phyloP scores from a whole-genome alignment of 2,113 vertebrate species.

The Pangasianodon gigas region DNA sequence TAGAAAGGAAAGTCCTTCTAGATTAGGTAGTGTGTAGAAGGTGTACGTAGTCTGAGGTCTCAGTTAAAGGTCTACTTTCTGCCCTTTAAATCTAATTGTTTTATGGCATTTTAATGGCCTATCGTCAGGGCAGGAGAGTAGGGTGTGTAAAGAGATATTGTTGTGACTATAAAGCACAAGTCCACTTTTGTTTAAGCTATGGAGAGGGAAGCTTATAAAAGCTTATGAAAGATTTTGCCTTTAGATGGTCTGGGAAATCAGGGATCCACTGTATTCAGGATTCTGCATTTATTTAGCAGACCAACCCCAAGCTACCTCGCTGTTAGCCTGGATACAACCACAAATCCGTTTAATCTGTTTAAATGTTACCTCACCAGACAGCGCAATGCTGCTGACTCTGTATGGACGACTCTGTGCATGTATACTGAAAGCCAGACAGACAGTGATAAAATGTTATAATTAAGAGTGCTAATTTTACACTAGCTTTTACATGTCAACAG shows the following conservation, averaged over 20 bases:
- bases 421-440: conserved; percentile 39
- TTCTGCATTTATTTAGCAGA: background rate
- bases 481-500: conserved; percentile 49
- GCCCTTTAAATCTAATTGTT: background rate
- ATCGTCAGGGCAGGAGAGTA: too few relatives aligned
- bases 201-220: background rate
- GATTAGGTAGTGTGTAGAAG: background rate
- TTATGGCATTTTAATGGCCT: background rate
- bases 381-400: background rate
- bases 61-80: background rate
- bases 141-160: background rate
- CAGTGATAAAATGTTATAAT: conserved; percentile 21
- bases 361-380: background rate
- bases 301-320: background rate
- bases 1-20: background rate
- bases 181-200: background rate
- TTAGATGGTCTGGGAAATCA: background rate
- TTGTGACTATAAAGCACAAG: background rate
- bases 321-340: background rate
- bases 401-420: background rate
- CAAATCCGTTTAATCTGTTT: background rate
- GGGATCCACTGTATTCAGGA: background rate
- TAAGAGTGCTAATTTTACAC: conserved; percentile 50
- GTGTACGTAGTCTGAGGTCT: background rate
- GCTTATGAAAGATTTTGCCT: background rate